Conservation (phyloP, 2,797 vertebrate genomes). For the Crossoptilon crossoptilon region DNA sequence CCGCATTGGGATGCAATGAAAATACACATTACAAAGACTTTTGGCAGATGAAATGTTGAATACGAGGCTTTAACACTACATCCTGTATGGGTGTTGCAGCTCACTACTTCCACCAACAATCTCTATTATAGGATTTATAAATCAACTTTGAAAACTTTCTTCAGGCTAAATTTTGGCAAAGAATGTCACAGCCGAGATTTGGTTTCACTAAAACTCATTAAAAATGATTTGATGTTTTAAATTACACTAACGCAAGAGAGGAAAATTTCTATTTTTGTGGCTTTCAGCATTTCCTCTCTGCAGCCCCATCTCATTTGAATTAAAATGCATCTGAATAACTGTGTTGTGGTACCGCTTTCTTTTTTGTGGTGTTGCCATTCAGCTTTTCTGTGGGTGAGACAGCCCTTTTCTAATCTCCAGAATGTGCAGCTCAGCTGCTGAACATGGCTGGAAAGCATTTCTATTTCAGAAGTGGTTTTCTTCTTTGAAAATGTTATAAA, state of each 20-base stretch:
- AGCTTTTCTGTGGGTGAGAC: background rate
- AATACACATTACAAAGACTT: background rate
- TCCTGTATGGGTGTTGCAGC: background rate
- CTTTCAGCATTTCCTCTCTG: slow-evolving; percentile 20
- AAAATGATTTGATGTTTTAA: slow-evolving; percentile 71
- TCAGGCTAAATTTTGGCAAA: slow-evolving; percentile 58
- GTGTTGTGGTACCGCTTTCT: slow-evolving; percentile 2
- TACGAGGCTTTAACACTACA: background rate
- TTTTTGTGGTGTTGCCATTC: slow-evolving; percentile 54
- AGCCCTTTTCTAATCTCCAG: background rate
- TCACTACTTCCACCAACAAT: slow-evolving; percentile 4
- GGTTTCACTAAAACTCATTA: slow-evolving; percentile 59
- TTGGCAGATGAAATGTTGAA: background rate
- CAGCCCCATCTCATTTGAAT: slow-evolving; percentile 44
- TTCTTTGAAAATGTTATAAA: background rate
- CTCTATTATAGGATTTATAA: slow-evolving; percentile 43
- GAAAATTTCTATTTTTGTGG: slow-evolving; percentile 54
- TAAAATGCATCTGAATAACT: slow-evolving; percentile 46
- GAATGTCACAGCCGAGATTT: slow-evolving; percentile 36
- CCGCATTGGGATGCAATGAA: background rate
- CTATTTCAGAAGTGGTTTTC: slow-evolving; percentile 29
- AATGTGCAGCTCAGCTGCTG: slow-evolving; percentile 52
- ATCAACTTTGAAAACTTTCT: slow-evolving; percentile 34
- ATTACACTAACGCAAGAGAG: slow-evolving; percentile 48
- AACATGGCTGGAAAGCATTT: slow-evolving; percentile 17